Base-by-base conservation (phyloP, 2,797 vertebrate species). In the Acanthornis magna region DNA sequence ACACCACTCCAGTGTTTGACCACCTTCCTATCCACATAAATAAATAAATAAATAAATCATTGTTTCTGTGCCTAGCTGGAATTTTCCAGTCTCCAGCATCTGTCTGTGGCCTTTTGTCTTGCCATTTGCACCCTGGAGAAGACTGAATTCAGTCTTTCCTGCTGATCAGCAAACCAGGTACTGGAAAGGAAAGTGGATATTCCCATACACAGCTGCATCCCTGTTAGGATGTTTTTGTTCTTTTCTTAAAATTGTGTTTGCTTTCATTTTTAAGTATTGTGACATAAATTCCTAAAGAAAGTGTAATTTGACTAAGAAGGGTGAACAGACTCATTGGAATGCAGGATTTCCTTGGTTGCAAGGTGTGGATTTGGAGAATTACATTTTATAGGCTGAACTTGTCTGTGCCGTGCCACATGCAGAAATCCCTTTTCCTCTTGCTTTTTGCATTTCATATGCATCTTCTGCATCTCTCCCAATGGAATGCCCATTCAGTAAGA, bases 271-370 rank as follows among this genome's bases (percentile, higher is more conserved):
- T 67, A 84, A 94, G 74, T 91, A 60, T 27, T 74, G 47, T 94
- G 89, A 91, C 73, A 67, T 84, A 62, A 88, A 88, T 93, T 96
- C 66, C 81, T 94, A 50, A 50, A 63, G 48, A 42, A 93, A 91
- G 30, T 45, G 14, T 78, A 72, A 51, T 95, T 82, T 75, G 47
- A 91, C 84, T 81, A 53, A 85, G 77, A 93, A 29, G 62, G 50
- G 38, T 88, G 74, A 93, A 53, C 48, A 86, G n/a, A 22, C 43
- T 53, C 78, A 54, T 90, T 25, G 38, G 63, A 93, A 67, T 82
- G 36, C 22, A 29, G 23, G 27, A 89, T 96, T 95, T 85, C 72
- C 79, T 70, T 92, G 34, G 45, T 96, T 96, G 77, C 32, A 85
- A 62, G 62, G 36, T 8, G 2, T 67, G 58, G 21, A 13, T 51